These are phyloP conservation scores for Etheostoma cragini DNA, from an alignment of 2,113 vertebrate genomes.

Conservation along the genomic window DNA sequence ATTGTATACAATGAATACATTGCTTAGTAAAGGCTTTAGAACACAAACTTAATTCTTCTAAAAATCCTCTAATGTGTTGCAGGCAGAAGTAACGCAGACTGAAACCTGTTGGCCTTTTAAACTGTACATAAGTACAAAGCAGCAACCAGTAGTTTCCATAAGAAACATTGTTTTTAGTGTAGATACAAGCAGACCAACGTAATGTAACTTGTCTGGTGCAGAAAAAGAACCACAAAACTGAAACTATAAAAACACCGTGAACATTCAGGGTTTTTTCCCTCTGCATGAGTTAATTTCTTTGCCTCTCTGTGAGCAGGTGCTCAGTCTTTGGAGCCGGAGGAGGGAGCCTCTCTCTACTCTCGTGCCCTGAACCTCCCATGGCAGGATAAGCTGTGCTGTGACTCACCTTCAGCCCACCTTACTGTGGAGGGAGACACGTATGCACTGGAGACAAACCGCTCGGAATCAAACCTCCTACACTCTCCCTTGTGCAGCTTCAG, in stretches of 20 bases:
- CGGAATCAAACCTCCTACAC: conserved; percentile 44
- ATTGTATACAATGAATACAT: too few relatives aligned
- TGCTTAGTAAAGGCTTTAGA: background rate
- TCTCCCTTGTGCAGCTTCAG: conserved; percentile 54
- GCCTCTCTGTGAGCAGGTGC: conserved; percentile 51
- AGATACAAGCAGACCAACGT: background rate
- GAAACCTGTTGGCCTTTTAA: too few relatives aligned
- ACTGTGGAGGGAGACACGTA: background rate
- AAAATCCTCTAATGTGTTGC: background rate
- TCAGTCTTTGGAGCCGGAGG: background rate
- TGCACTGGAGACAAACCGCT: conserved; percentile 11
- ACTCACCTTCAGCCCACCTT: conserved; percentile 49
- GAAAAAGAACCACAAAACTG: background rate
- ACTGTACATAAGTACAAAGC: too few relatives aligned
- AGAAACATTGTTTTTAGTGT: background rate
- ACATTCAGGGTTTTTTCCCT: background rate
- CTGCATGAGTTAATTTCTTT: background rate
- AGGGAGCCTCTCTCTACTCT: background rate
- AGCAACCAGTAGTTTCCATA: background rate
- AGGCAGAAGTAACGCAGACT: background rate
- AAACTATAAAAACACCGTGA: background rate
- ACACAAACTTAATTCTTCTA: background rate
- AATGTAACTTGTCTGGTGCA: background rate
- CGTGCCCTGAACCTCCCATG: conserved; percentile 66
- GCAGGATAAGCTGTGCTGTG: conserved; percentile 81